A percentile compares a stretch with the other conserved stretches of the same genome.
Evolutionary conservation across 1,140 invertebrate genomes (phyloP).

Genomic region (Cephus cinctus): DNA sequence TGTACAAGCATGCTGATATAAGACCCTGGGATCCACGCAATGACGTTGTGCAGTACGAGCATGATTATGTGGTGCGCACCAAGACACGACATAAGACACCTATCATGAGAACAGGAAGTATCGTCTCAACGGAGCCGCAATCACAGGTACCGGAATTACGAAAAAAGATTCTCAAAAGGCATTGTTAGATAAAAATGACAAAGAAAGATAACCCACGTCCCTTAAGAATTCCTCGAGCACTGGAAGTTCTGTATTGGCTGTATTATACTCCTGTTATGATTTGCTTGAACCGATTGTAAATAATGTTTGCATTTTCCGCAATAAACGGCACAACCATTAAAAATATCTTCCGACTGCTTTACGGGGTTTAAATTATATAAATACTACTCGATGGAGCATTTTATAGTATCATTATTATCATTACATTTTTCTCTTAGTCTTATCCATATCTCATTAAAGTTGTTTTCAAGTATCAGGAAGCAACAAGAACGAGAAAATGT

Average conservation of each 20-base stretch:
- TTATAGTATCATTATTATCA: neutral
- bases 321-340: neutral
- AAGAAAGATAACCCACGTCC: neutral
- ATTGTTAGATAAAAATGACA: neutral
- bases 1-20: conserved; percentile 74
- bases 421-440: neutral
- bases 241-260: neutral
- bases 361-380: too few relatives aligned
- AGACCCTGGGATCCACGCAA: conserved; percentile 82
- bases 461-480: too few relatives aligned
- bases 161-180: conserved; percentile 5
- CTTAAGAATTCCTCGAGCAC: neutral
- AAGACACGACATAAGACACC: conserved; percentile 73
- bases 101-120: conserved; percentile 64
- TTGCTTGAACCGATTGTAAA: too few relatives aligned
- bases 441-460: neutral
- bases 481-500: too few relatives aligned
- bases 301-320: too few relatives aligned
- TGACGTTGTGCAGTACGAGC: conserved; percentile 80
- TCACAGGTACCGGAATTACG: conserved; percentile 41
- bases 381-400: too few relatives aligned
- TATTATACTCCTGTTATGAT: too few relatives aligned
- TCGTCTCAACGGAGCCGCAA: conserved; percentile 61
- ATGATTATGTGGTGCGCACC: conserved; percentile 69
- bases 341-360: too few relatives aligned